A percentile compares a stretch with the other conserved stretches of the same genome.
Evolutionary conservation across 2,797 vertebrate genomes (phyloP).

Genomic region (Chaunax sp.): DNA sequence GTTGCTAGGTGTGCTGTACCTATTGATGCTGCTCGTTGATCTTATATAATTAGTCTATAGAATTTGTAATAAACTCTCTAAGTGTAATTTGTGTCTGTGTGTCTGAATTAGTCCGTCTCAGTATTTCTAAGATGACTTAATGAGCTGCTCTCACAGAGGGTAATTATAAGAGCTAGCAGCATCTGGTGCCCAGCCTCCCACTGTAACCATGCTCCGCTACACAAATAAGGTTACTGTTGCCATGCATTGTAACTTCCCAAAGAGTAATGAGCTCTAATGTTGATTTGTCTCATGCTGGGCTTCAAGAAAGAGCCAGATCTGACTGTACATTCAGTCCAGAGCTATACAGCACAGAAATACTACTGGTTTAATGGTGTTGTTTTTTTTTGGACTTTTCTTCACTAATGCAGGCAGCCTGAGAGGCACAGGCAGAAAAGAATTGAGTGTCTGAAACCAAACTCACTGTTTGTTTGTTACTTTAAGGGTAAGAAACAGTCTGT

Average conservation of each 20-base stretch:
- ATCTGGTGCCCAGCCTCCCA: slow-evolving; percentile 62
- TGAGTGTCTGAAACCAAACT: not conserved
- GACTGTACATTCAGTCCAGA: slow-evolving; percentile 1
- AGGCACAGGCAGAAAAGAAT: not conserved
- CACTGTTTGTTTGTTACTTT: too few species aligned
- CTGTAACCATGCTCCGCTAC: slow-evolving; percentile 42
- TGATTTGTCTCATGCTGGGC: slow-evolving; percentile 27
- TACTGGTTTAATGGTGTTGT: slow-evolving; percentile 9
- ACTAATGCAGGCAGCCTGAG: slow-evolving; percentile 4
- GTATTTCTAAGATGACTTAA: slow-evolving; percentile 50
- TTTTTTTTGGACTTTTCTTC: not conserved
- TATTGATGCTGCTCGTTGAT: slow-evolving; percentile 6
- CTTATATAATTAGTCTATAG: slow-evolving; percentile 1
- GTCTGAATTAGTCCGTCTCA: slow-evolving; percentile 14
- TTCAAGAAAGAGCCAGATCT: slow-evolving; percentile 30
- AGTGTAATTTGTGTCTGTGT: not conserved
- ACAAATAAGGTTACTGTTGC: slow-evolving; percentile 50
- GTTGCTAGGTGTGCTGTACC: slow-evolving; percentile 8
- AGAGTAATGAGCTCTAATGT: slow-evolving; percentile 53
- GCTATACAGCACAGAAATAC: not conserved
- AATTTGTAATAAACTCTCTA: not conserved
- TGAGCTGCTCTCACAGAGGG: slow-evolving; percentile 35
- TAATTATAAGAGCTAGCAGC: slow-evolving; percentile 54
- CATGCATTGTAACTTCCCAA: slow-evolving; percentile 43
- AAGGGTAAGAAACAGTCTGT: too few species aligned